Evolutionary conservation across 2,113 vertebrate species (phyloP), one percentile per base, ranked within the genome.

Genomic region (Sclerurus mexicanus): DNA sequence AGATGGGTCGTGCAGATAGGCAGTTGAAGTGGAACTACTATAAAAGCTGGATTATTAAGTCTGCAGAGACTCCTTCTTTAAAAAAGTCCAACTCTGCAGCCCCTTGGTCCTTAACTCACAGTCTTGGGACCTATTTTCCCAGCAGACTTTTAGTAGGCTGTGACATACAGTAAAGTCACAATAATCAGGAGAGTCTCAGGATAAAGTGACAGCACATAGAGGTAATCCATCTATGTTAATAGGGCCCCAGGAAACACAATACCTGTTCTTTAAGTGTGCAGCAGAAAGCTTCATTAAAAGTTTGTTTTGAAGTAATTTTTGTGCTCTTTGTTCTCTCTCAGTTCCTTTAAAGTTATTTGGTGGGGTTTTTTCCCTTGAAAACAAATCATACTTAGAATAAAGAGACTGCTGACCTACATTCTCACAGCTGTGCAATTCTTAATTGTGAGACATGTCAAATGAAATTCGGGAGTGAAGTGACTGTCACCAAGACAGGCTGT

Each of bases 341-440:
- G 23, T 53, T 91, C 72, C 79, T 93, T 90, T 96, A 95, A 90
- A 93, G 79, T 87, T 87, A 24, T 25, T 39, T 27, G 31, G n/a
- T 7, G n/a, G 10, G 53, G 23, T 44, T 47, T 40, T 71, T 19
- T 1, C 55, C 23, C 63, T 86, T 66, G 56, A 91, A 96, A 96
- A 95, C 96, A 95, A 92, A 80, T 77, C 93, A 86, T 62, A 71
- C 28, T 15, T 66, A 58, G 83, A 94, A 90, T 86, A 92, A 95
- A 92, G 84, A 81, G 42, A 89, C 64, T 0, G 25, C 50, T 95
- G 93, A 91, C 96, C 95, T 95, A 96, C 80, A 91, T 96, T 94
- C 80, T 90, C 55, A 53, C 76, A 84, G 64, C 72, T 90, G 53
- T 82, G 60, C 69, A 89, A 83, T 9, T 84, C 58, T 89, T 92